These are phyloP conservation scores for Drosophila nikananu DNA, from an alignment of 1,140 invertebrate species.

Conservation along the genomic window DNA sequence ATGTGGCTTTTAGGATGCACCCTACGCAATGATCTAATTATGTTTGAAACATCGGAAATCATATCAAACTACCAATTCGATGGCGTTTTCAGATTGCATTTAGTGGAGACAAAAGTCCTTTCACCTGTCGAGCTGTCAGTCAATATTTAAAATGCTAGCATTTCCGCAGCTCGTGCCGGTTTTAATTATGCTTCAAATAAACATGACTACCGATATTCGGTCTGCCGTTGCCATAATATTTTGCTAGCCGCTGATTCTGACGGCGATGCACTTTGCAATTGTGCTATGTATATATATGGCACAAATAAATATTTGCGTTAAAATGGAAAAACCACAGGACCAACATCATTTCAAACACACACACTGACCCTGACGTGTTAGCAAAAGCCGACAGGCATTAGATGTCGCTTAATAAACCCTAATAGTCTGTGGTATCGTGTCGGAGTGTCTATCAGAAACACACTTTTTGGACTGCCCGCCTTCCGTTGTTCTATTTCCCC, in stretches of 20 bases:
- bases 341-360: constrained; percentile 5
- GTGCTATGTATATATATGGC: constrained; percentile 49
- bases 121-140: constrained; percentile 20
- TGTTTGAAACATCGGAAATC: background rate
- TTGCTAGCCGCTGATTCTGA: constrained; percentile 42
- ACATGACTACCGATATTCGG: constrained; percentile 51
- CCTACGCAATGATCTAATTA: background rate
- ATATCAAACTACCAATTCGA: background rate
- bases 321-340: constrained; percentile 61
- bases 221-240: constrained; percentile 42
- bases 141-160: constrained; percentile 38
- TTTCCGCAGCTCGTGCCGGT: constrained; percentile 26
- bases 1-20: background rate
- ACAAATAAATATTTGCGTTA: constrained; percentile 69
- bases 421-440: constrained; percentile 66
- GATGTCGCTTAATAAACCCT: constrained; percentile 76
- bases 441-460: constrained; percentile 50
- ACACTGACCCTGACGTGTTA: constrained; percentile 4
- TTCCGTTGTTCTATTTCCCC: constrained; percentile 45
- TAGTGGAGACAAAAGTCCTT: background rate
- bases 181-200: constrained; percentile 74
- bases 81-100: constrained; percentile 1
- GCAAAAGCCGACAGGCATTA: constrained; percentile 61
- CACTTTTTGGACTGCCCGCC: constrained; percentile 30
- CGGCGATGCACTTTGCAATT: constrained; percentile 32